Evolutionary conservation across 2,113 vertebrate genomes (phyloP), one percentile per base, ranked within the genome.

Genomic region (Cygnus buccinator): DNA sequence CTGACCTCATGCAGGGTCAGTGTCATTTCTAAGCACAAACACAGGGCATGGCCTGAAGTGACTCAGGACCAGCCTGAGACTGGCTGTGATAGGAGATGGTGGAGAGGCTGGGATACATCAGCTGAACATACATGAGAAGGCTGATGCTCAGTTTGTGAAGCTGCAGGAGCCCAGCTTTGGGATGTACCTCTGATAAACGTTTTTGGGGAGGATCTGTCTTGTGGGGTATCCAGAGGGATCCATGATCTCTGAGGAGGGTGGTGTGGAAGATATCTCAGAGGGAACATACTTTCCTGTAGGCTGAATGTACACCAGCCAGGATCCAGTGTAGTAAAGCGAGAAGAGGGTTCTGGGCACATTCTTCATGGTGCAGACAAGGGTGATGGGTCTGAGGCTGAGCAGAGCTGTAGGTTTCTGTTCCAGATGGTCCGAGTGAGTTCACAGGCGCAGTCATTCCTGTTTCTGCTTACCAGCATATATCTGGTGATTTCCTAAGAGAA

Each of bases 401-500:
- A 76, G 74, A 58, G 80, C 66, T 68, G 62, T 26, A 61, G 80
- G 95, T 97, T 96, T 96, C 95, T 97, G 91, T 96, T 95, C 91
- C 95, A 96, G 87, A 84, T 95, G 89, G 89, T 44, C 41, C 75
- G 85, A 54, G 89, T 70, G 37, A 89, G 92, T 87, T 94, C 81
- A 84, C 57, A 44, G 52, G 76, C 84, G 35, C 81, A 92, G 94
- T 96, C 84, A 94, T 97, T 96, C 89, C 95, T 93, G 91, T 93
- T 97, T 96, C 92, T 96, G 83, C 84, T 95, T 92, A 92, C 80
- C 90, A 94, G 73, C 44, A 17, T 68, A 58, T 19, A 62, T 87
- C 90, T 90, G 96, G 96, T 96, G 86, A 43, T 96, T 96, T 97
- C 96, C 94, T 31, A 57, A 93, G 76, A 84, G 95, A 86, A 92